Conservation (phyloP, 2,888 invertebrate species). For the Cheilosia impressa region DNA sequence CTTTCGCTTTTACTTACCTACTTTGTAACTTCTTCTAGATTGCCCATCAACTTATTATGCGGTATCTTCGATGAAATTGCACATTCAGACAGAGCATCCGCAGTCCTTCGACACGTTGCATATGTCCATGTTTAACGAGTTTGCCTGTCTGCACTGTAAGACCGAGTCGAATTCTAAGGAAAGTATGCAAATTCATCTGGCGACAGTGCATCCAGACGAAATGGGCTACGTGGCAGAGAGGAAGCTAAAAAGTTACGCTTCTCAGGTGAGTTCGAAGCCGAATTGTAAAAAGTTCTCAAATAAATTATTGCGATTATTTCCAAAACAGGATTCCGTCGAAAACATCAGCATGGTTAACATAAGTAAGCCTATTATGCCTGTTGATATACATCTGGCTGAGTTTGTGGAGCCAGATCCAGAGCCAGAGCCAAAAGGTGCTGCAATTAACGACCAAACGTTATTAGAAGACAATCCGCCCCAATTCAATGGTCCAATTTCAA, state of each 20-base stretch:
- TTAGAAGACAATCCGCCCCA: no score
- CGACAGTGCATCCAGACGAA: constrained; percentile 52
- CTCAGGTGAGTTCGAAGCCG: constrained; percentile 26
- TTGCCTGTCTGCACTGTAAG: constrained; percentile 49
- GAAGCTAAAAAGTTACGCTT: neutral
- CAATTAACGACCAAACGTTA: no score
- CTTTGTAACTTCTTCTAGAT: constrained; percentile 32
- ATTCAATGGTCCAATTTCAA: no score
- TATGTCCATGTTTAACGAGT: neutral
- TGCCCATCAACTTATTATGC: constrained; percentile 44
- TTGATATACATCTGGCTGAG: neutral
- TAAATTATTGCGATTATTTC: neutral
- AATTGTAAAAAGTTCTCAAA: neutral
- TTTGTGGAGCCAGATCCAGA: neutral
- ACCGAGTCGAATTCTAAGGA: constrained; percentile 12
- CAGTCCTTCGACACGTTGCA: neutral
- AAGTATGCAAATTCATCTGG: constrained; percentile 39
- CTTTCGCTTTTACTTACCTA: neutral
- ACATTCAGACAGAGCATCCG: constrained; percentile 35
- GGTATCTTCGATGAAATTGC: constrained; percentile 20
- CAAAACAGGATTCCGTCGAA: constrained; percentile 37
- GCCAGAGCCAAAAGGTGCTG: no score
- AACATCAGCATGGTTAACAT: constrained; percentile 13
- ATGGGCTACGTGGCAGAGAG: constrained; percentile 37
- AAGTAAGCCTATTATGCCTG: constrained; percentile 5